Conservation (phyloP, 2,113 vertebrate species). For the Dicaeum eximium region DNA sequence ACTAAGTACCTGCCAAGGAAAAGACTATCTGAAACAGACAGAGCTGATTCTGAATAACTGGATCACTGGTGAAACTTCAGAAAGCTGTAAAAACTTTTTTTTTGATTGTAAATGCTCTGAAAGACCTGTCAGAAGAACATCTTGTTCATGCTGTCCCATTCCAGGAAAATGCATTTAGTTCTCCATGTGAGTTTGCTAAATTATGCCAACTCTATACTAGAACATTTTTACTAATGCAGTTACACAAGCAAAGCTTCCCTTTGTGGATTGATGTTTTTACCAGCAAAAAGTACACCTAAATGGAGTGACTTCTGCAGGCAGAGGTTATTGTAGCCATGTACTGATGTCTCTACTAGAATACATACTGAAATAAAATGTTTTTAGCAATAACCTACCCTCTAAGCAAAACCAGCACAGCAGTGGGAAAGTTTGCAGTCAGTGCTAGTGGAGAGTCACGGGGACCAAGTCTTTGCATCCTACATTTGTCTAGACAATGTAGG, state of each 20-base stretch:
- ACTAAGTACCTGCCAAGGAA: not conserved
- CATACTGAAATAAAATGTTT: not conserved
- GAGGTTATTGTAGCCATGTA: not conserved
- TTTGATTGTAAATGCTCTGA: not conserved
- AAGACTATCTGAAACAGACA: not conserved
- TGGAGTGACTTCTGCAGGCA: not conserved
- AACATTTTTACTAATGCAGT: not conserved
- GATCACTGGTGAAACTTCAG: not conserved
- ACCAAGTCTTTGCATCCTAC: not conserved
- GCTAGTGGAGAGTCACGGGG: accelerated
- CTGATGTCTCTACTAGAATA: not conserved
- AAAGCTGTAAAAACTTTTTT: not conserved
- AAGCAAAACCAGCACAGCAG: not conserved
- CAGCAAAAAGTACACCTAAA: not conserved
- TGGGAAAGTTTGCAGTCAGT: not conserved
- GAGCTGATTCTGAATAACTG: not conserved
- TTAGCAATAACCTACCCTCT: not conserved
- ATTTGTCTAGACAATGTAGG: not conserved
- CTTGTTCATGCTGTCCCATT: not conserved
- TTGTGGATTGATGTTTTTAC: not conserved
- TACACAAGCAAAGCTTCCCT: not conserved
- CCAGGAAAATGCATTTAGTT: not conserved
- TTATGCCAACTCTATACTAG: not conserved
- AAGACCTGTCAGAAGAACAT: not conserved
- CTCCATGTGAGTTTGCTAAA: not conserved